Evolutionary conservation across 1,140 invertebrate species (phyloP).

Genomic region (Papilio glaucus): DNA sequence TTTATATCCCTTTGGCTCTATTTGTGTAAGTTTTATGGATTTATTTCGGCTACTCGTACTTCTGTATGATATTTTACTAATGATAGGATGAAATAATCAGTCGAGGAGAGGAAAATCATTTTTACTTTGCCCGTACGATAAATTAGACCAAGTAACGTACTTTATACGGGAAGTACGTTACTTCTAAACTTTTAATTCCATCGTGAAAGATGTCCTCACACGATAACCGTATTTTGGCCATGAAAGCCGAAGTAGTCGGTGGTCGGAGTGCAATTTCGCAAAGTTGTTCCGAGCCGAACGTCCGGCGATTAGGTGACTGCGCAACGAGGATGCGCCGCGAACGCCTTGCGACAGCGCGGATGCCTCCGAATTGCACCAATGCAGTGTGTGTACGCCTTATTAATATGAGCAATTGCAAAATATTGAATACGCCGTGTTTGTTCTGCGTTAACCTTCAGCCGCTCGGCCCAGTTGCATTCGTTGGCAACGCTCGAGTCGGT

Average conservation of each 20-base stretch:
- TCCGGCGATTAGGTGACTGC: conserved; percentile 75
- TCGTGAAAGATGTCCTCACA: conserved; percentile 8
- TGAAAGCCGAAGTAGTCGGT: conserved; percentile 40
- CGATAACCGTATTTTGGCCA: conserved; percentile 41
- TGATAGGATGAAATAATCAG: too few relatives aligned
- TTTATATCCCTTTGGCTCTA: too few relatives aligned
- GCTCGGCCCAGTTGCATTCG: conserved; percentile 73
- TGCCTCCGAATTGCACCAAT: conserved; percentile 69
- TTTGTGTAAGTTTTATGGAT: too few relatives aligned
- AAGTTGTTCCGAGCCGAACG: conserved; percentile 67
- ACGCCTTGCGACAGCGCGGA: conserved; percentile 76
- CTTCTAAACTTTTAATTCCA: neutral
- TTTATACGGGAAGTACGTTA: too few relatives aligned
- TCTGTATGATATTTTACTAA: too few relatives aligned
- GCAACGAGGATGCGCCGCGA: conserved; percentile 72
- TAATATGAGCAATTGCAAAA: conserved; percentile 78
- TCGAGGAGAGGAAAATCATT: neutral
- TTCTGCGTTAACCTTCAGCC: conserved; percentile 74
- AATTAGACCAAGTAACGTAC: too few relatives aligned
- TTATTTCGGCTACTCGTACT: too few relatives aligned
- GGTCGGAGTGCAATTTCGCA: conserved; percentile 55
- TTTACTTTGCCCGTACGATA: too few relatives aligned
- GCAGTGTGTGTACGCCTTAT: conserved; percentile 63
- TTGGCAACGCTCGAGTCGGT: conserved; percentile 71
- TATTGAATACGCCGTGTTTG: conserved; percentile 68